Evolutionary conservation across 1,140 invertebrate species (phyloP).

Genomic region (Pseudoatta argentina): DNA sequence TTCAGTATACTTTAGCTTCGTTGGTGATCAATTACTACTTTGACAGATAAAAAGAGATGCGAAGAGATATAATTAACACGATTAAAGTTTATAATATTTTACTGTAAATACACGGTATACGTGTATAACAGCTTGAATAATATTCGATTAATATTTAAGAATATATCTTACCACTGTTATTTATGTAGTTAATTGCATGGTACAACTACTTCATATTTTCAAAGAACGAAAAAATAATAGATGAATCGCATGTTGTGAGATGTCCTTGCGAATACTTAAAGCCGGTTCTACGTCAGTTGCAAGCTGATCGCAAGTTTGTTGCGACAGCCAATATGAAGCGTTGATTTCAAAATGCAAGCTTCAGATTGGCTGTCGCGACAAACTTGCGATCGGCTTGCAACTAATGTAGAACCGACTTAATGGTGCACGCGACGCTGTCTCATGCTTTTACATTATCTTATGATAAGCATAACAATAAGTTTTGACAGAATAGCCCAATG

Average conservation of each 20-base stretch:
- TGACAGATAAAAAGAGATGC: background rate
- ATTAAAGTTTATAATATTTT: conserved; percentile 16
- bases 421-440: background rate
- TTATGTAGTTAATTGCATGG: conserved; percentile 9
- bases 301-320: too few species aligned
- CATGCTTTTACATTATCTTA: background rate
- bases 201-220: background rate
- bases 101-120: background rate
- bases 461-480: background rate
- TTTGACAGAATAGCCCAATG: background rate
- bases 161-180: background rate
- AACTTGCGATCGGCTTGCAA: too few species aligned
- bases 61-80: background rate
- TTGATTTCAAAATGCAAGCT: too few species aligned
- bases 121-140: background rate
- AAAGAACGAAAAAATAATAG: conserved; percentile 4
- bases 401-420: background rate
- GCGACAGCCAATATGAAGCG: too few species aligned
- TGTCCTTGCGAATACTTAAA: background rate
- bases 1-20: background rate
- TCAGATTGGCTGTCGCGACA: too few species aligned
- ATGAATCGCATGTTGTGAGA: background rate
- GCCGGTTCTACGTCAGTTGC: too few species aligned
- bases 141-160: conserved; percentile 13
- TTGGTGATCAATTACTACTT: background rate